Evolutionary conservation across 2,113 vertebrate species (phyloP), one percentile per base, ranked within the genome.

Genomic region (Psettodes erumei): DNA sequence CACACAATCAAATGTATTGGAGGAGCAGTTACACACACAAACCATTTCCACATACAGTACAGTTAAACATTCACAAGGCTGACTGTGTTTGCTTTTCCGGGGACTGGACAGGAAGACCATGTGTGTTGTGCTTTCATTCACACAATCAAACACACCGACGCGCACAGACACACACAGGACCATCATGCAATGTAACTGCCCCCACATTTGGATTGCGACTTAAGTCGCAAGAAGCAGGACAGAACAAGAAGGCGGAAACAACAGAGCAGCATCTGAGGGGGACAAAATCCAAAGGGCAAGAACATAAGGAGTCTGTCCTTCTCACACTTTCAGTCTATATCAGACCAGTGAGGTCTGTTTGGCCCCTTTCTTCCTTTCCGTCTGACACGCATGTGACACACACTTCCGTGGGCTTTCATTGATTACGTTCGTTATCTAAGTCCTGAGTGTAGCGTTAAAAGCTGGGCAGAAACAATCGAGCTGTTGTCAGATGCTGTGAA

Each of bases 21-120:
- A 65, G 70, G 59, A 79, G n/a, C n/a, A n/a, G n/a, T n/a, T n/a
- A n/a, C n/a, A n/a, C 66, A 86, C 71, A 68, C 37, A 74, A 55
- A 55, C n/a, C 59, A 23, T 60, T 72, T 59, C 45, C 47, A 76
- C 63, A 56, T n/a, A 51, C 58, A 33, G 74, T n/a, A 51, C 58
- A 33, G 74, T 71, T 45, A 64, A 82, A 71, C 79, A 82, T 55
- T 80, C 70, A 78, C 71, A 58, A 33, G 43, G 48, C 55, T 47
- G 5, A 45, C 19, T 28, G 43, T 86, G 76, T 84, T 75, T 62
- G 33, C 62, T 56, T 82, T 84, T 77, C 81, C 30, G 25, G 61
- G 66, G 58, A 56, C 59, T 45, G 25, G 25, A 58, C 68, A 40
- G 60, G 60, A 58, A 37, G 72, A 35, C 10, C 5, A 1, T 43